Evolutionary conservation across 2,888 invertebrate species (phyloP), one percentile per base, ranked within the genome.

Genomic region (Parnassius glacialis): DNA sequence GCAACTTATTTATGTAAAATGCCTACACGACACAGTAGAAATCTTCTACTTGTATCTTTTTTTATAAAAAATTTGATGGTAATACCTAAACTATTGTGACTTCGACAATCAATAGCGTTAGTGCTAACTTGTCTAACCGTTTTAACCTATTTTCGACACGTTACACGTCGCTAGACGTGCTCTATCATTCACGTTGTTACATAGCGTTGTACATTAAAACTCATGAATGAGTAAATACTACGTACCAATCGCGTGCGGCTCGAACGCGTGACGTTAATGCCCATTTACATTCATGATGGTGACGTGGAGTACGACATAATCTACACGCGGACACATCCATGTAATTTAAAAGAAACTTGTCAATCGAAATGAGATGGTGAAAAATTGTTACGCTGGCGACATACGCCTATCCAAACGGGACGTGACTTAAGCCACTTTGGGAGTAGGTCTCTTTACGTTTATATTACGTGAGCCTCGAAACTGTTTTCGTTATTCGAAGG

Each of bases 291-390:
- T 69, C 72, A 67, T 68, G 71, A 70, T 69, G 64, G 64, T 66
- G 68, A 66, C 67, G 64, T 52, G 61, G 67, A 70, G 68, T 69
- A 68, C 67, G 66, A 67, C 67, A 67, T 73, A 74, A 71, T 70
- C 69, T 70, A 65, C 59, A 56, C 62, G 13, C 64, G 62, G 65
- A 59, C 68, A 64, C 55, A 59, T 57, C 50, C 63, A 56, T 64
- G 64, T 64, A 70, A 72, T 68, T 65, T 65, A 61, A 66, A 67
- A 64, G 67, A 68, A 65, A 70, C 61, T 64, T 65, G 72, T 74
- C 72, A 70, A 73, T 75, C 70, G 67, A 66, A 71, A 64, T 72
- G 67, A 71, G 74, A 68, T 65, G 71, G 66, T 62, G 65, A 68
- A 67, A 70, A 73, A 56, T 54, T 53, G 41, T 68, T 70, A 69